These are phyloP conservation scores for Ornithorhynchus anatinus DNA, from an alignment of 2,113 vertebrate genomes.

Conservation along the genomic window DNA sequence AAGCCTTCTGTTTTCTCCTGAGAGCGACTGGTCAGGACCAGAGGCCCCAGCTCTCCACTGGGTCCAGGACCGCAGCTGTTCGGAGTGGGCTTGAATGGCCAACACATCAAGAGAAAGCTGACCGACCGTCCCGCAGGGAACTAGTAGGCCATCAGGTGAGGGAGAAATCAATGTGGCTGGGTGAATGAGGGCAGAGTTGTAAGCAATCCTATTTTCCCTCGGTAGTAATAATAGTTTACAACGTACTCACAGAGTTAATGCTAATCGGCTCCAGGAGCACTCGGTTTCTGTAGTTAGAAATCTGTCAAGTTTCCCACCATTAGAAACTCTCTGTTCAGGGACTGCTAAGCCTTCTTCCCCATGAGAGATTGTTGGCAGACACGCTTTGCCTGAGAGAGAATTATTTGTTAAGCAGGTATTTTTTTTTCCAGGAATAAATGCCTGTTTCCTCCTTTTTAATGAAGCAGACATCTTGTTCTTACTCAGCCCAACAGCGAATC, in stretches of 20 bases:
- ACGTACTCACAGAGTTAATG: neutral
- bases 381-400: neutral
- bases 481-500: too few relatives aligned
- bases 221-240: neutral
- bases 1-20: too few relatives aligned
- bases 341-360: conserved; percentile 26
- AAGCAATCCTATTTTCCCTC: neutral
- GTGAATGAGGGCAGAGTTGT: neutral
- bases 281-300: neutral
- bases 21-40: too few relatives aligned
- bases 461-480: neutral
- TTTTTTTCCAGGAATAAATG: neutral
- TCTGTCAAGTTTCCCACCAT: conserved; percentile 12
- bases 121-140: neutral
- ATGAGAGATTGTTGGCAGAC: conserved; percentile 3
- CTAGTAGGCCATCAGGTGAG: neutral
- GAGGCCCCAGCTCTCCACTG: too few relatives aligned
- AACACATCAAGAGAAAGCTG: too few relatives aligned
- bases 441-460: neutral
- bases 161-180: neutral
- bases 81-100: too few relatives aligned
- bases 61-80: too few relatives aligned
- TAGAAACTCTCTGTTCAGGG: conserved; percentile 9
- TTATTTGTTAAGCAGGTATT: conserved; percentile 12
- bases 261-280: neutral